Base-by-base conservation (phyloP, 2,797 vertebrate species). In the Glyptemys insculpta region DNA sequence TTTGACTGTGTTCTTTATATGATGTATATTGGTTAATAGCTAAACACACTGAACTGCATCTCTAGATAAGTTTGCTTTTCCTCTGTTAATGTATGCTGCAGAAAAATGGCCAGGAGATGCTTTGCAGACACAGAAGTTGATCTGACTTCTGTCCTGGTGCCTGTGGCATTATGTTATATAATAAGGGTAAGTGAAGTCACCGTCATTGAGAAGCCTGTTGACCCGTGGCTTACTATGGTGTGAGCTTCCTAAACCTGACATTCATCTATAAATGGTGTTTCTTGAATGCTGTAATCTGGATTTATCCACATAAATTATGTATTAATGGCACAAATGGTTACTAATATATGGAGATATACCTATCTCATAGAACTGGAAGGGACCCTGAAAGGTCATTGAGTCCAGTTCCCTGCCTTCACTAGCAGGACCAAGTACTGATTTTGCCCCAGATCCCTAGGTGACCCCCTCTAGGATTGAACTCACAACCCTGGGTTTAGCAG, bases 71-170 rank as follows among this genome's bases (percentile, higher is more conserved):
- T 78, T 81, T 27, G 16, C 65, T 52, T 47, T 1, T 25, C 65
- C 79, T 68, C 52, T 41, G 52, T 81, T 81, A 1, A 27, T 0
- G 8, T 1, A n/a, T 12, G 47, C 34, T 41, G 25, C 56, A 83
- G n/a, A 81, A 79, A 3, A 5, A 41, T 56, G 15, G 62, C 0
- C 37, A 34, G 65, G 27, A 44, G 91, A 81, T 80, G n/a, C n/a
- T 74, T 52, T 0, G 3, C 0, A 1, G 8, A 16, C 15, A 1
- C n/a, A 57, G 83, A 34, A 80, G 62, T 23, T 41, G 23, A 49
- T n/a, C 19, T 9, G 12, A 41, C 62, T 81, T 49, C 31, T 44
- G 44, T 84, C 3, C 1, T 1, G 25, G 27, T 8, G 25, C 54
- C 54, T 31, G 27, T 12, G 53, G 31, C 27, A 81, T 79, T 72